Conservation (phyloP, 2,797 vertebrate species). For the Pseudomugil tenellus region DNA sequence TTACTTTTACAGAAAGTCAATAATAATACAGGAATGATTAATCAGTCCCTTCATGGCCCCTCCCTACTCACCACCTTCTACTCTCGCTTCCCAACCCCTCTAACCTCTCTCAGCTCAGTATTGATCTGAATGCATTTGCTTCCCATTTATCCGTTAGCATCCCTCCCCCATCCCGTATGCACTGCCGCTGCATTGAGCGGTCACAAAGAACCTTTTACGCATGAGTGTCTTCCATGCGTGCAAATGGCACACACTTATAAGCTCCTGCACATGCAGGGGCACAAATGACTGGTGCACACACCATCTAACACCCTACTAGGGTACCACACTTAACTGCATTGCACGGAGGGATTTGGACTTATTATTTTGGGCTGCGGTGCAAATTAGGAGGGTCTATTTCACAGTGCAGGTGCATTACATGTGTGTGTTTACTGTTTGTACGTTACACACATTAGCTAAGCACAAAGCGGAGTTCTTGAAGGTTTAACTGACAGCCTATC, state of each 20-base stretch:
- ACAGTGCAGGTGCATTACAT: slow-evolving; percentile 67
- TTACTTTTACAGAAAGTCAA: slow-evolving; percentile 85
- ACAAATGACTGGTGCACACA: slow-evolving; percentile 10
- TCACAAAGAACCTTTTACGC: slow-evolving; percentile 81
- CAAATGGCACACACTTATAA: slow-evolving; percentile 35
- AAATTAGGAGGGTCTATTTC: slow-evolving; percentile 60
- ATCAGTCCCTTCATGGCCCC: slow-evolving; percentile 76
- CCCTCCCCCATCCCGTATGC: slow-evolving; percentile 60
- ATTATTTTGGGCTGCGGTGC: slow-evolving; percentile 59
- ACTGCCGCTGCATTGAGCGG: slow-evolving; percentile 72
- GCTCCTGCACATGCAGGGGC: slow-evolving; percentile 17
- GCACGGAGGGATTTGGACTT: slow-evolving; percentile 51
- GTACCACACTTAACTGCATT: slow-evolving; percentile 47
- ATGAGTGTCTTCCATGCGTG: slow-evolving; percentile 57
- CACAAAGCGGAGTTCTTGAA: slow-evolving; percentile 70
- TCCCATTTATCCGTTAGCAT: slow-evolving; percentile 79
- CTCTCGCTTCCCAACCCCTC: slow-evolving; percentile 63
- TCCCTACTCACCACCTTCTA: slow-evolving; percentile 69
- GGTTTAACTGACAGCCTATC: slow-evolving; percentile 81
- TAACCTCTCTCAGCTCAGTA: slow-evolving; percentile 76
- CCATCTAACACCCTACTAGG: slow-evolving; percentile 43
- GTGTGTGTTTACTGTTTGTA: slow-evolving; percentile 30
- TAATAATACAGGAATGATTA: slow-evolving; percentile 86
- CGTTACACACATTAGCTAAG: slow-evolving; percentile 54
- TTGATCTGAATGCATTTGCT: slow-evolving; percentile 87